These are phyloP conservation scores for Coregonus suidteri DNA, from an alignment of 2,797 vertebrate species.

Conservation along the genomic window DNA sequence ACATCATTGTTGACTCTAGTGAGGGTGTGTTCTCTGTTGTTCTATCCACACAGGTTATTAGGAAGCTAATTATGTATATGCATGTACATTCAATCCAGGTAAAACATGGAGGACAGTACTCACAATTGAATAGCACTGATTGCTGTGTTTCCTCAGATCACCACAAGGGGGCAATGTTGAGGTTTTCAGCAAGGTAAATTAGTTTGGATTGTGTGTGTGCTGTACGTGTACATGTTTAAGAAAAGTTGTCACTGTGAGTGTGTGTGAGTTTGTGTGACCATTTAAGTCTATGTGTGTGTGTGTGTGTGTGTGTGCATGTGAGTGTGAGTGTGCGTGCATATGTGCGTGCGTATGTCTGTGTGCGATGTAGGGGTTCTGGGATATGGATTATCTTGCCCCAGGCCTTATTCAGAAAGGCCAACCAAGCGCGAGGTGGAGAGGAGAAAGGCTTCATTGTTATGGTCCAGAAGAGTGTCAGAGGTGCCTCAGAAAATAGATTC, in stretches of 20 bases:
- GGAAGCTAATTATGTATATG: not conserved
- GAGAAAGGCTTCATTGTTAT: slow-evolving; percentile 77
- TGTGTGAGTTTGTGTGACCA: slow-evolving; percentile 34
- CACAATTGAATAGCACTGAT: not conserved
- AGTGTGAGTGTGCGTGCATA: slow-evolving; percentile 18
- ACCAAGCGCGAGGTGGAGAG: slow-evolving; percentile 64
- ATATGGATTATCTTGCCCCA: slow-evolving; percentile 68
- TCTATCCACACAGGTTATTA: not conserved
- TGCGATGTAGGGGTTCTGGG: slow-evolving; percentile 47
- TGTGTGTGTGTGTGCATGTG: slow-evolving; percentile 26
- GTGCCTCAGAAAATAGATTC: slow-evolving; percentile 67
- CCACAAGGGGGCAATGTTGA: slow-evolving; percentile 57
- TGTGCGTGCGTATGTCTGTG: slow-evolving; percentile 15
- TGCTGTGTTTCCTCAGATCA: slow-evolving; percentile 1
- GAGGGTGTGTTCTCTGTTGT: not conserved
- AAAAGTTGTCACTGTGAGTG: not conserved
- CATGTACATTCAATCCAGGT: not conserved
- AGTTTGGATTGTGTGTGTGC: not conserved
- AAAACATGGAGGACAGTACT: not conserved
- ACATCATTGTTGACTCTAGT: not conserved
- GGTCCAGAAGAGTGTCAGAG: slow-evolving; percentile 65
- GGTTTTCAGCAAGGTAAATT: not conserved
- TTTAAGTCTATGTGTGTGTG: slow-evolving; percentile 24
- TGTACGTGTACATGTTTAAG: not conserved
- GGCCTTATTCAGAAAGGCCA: slow-evolving; percentile 70